Evolutionary conservation across 2,888 invertebrate species (phyloP), one percentile per base, ranked within the genome.

Genomic region (Malacosoma neustria): DNA sequence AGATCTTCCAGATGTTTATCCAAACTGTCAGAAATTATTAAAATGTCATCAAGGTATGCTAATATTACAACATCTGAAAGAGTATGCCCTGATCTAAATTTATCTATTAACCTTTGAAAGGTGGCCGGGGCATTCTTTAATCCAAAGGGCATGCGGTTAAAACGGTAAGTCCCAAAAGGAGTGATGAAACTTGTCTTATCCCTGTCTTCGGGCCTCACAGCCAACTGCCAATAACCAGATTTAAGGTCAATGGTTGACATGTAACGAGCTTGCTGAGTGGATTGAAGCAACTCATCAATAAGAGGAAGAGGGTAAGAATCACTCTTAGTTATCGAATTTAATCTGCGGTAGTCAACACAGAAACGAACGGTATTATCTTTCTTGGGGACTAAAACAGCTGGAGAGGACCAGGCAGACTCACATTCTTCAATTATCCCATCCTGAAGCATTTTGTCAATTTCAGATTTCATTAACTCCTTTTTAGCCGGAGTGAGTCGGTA

Each of bases 371-470:
- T 35, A 0, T 52, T 57, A 35, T 61, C 39, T 14, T 51, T 51
- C 38, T 63, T 61, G 0, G 43, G 39, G 0, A 60, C 51, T 14
- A 61, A 14, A 1, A 60, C 50, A 1, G 44, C 49, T 1, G 43
- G 42, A 0, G 65, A 46, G 1, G 61, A 51, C 63, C 61, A 70
- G 1, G 11, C 30, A 1, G 37, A 39, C 9, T 39, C 36, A 51
- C 52, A 54, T 34, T 65, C 61, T 40, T 67, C 64, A 3, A 68
- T 62, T 0, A 68, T 48, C 2, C 45, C 44, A 5, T 40, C 42
- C 12, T 14, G 12, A 6, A 51, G 32, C 41, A 50, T 43, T 33
- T 42, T 43, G 0, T 47, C 39, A 1, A 50, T 33, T 22, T 50
- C 45, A n/a, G n/a, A n/a, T n/a, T n/a, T n/a, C n/a, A n/a, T n/a